Conservation (phyloP, 2,113 vertebrate species). For the Apodemus speciosus region DNA sequence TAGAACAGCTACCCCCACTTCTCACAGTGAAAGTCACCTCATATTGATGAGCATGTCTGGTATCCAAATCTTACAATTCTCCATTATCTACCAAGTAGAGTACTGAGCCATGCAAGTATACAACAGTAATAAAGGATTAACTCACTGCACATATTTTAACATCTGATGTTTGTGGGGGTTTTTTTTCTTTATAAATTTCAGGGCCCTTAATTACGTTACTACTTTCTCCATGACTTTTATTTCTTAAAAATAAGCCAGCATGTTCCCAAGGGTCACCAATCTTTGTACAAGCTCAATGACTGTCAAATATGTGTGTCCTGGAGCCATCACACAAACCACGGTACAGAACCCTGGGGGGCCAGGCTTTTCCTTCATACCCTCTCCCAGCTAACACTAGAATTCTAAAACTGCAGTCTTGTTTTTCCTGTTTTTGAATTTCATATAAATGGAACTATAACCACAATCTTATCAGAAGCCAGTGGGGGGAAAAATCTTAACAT, state of each 20-base stretch:
- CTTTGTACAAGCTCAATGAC: not conserved
- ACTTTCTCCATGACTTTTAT: not conserved
- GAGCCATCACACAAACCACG: not conserved
- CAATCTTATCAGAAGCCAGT: not conserved
- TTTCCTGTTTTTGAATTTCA: not conserved
- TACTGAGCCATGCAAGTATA: fast-evolving
- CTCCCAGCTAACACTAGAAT: not conserved
- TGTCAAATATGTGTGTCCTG: fast-evolving
- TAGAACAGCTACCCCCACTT: not conserved
- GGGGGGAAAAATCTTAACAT: not conserved
- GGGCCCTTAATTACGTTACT: not conserved
- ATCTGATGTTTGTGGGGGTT: not conserved
- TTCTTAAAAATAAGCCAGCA: not conserved
- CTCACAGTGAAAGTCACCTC: not conserved
- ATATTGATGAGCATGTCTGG: not conserved
- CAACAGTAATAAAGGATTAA: no score
- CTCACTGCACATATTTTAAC: not conserved
- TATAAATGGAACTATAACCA: conserved; percentile 6
- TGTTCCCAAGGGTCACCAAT: not conserved
- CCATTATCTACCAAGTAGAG: not conserved
- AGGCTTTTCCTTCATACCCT: fast-evolving
- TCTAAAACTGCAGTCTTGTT: not conserved
- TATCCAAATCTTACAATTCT: no score
- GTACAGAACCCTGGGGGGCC: fast-evolving
- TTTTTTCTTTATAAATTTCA: not conserved